Conservation (phyloP, 2,113 vertebrate species). For the Trachemys scripta region DNA sequence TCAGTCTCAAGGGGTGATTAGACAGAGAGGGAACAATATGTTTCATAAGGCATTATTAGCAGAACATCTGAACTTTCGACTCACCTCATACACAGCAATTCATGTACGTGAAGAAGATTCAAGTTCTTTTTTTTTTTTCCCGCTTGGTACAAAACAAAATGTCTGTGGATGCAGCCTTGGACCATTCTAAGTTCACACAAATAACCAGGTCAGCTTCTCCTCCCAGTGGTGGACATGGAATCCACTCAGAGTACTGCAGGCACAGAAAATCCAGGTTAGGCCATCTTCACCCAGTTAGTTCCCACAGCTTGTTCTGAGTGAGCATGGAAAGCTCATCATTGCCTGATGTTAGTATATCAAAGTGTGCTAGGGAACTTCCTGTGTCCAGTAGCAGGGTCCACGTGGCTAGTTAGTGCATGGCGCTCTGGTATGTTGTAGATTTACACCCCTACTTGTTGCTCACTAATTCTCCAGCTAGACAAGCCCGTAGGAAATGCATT, state of each 20-base stretch:
- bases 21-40: neutral
- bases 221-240: neutral
- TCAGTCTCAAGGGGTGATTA: neutral
- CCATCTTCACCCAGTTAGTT: neutral
- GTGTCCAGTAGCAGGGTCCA: neutral
- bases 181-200: neutral
- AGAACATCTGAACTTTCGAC: fast-evolving
- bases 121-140: neutral
- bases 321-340: neutral
- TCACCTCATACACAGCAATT: neutral
- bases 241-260: fast-evolving
- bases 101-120: neutral
- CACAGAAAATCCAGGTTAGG: fast-evolving
- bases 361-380: neutral
- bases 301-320: neutral
- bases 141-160: neutral
- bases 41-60: neutral
- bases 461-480: neutral
- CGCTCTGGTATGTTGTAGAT: neutral
- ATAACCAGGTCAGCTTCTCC: neutral
- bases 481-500: neutral
- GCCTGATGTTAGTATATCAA: neutral
- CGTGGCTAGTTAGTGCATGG: neutral
- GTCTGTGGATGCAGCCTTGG: neutral
- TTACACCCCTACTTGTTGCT: neutral